Evolutionary conservation across 2,888 invertebrate genomes (phyloP).

Genomic region (Chalcosyrphus nemorum): DNA sequence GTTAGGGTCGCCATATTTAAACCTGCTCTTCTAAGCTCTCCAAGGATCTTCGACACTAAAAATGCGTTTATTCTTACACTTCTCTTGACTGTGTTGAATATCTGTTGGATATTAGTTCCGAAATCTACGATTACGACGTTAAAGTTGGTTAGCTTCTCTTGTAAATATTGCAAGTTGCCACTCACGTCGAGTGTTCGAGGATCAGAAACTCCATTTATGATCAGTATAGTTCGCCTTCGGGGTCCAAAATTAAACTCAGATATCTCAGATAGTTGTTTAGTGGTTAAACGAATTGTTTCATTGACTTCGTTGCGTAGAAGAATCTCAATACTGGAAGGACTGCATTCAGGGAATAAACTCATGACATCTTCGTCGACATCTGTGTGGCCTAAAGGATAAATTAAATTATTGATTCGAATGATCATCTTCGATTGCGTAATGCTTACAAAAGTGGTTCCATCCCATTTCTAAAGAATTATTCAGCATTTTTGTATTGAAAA

Average conservation of each 20-base stretch:
- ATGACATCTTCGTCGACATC: conserved; percentile 79
- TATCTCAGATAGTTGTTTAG: conserved; percentile 76
- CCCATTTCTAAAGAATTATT: conserved; percentile 19
- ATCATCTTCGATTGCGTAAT: too few species aligned
- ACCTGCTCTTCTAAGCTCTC: conserved; percentile 64
- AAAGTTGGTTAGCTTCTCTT: conserved; percentile 76
- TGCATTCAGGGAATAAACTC: conserved; percentile 77
- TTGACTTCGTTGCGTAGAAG: conserved; percentile 77
- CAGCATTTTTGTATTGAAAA: conserved; percentile 74
- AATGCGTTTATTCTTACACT: conserved; percentile 77
- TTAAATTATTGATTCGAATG: not conserved
- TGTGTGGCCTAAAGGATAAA: conserved; percentile 75
- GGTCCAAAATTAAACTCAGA: conserved; percentile 76
- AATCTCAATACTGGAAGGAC: conserved; percentile 78
- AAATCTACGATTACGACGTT: conserved; percentile 78
- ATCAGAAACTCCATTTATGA: conserved; percentile 77
- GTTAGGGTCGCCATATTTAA: conserved; percentile 75
- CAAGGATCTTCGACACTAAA: conserved; percentile 76
- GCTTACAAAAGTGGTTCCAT: conserved; percentile 45
- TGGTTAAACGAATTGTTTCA: conserved; percentile 77
- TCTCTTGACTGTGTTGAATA: conserved; percentile 78
- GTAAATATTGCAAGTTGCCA: conserved; percentile 76
- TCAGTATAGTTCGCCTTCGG: conserved; percentile 76
- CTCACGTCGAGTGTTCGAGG: conserved; percentile 78
- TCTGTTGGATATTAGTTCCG: conserved; percentile 76